These are phyloP conservation scores for Drosophila micromelanica DNA, from an alignment of 1,140 invertebrate genomes.

Conservation along the genomic window DNA sequence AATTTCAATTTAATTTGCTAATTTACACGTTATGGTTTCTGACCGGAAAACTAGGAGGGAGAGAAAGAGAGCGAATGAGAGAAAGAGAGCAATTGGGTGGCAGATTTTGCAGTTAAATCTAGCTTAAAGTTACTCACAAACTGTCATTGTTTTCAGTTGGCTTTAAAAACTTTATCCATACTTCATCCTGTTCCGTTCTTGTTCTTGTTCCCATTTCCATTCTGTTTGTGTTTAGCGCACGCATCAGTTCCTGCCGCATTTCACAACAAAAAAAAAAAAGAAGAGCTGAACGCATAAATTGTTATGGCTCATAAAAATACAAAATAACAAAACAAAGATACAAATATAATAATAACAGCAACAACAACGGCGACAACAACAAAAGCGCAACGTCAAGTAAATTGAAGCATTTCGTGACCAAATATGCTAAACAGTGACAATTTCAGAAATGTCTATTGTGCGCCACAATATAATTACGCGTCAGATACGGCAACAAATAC, in stretches of 20 bases:
- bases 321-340: conserved; percentile 29
- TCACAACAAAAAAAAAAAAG: too few relatives aligned
- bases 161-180: conserved; percentile 1
- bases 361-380: conserved; percentile 19
- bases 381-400: conserved; percentile 55
- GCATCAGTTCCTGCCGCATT: conserved; percentile 48
- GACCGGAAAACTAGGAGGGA: not conserved
- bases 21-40: conserved; percentile 22
- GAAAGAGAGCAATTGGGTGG: not conserved
- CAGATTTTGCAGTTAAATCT: conserved; percentile 2
- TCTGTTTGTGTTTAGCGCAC: conserved; percentile 25
- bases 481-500: conserved; percentile 41
- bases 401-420: conserved; percentile 75
- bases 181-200: conserved; percentile 6
- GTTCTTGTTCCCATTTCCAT: conserved; percentile 15
- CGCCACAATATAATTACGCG: conserved; percentile 67
- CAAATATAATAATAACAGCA: conserved; percentile 17
- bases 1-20: conserved; percentile 70
- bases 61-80: not conserved
- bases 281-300: conserved; percentile 74
- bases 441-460: conserved; percentile 80
- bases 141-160: not conserved
- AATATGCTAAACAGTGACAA: conserved; percentile 82
- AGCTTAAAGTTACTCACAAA: not conserved
- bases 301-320: conserved; percentile 75